Evolutionary conservation across 1,140 invertebrate genomes (phyloP).

Genomic region (Cydia strobilella): DNA sequence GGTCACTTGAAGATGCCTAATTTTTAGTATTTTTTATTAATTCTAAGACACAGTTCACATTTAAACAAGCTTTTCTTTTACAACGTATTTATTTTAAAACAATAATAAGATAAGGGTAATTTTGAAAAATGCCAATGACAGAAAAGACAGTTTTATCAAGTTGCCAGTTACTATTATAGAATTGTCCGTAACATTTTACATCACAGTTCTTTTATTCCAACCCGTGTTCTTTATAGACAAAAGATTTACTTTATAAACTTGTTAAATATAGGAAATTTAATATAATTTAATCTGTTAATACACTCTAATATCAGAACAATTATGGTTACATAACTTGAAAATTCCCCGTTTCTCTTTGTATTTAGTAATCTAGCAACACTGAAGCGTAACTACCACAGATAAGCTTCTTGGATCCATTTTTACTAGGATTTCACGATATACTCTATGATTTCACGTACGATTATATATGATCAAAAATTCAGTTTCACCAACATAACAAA

Average conservation of each 20-base stretch:
- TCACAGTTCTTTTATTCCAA: too few relatives aligned
- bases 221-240: too few relatives aligned
- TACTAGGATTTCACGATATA: not conserved
- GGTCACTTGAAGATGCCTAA: not conserved
- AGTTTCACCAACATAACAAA: conserved; percentile 2
- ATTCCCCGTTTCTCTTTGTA: not conserved
- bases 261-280: not conserved
- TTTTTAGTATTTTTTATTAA: not conserved
- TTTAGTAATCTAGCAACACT: not conserved
- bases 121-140: conserved; percentile 13
- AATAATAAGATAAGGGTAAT: not conserved
- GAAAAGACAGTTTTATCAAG: not conserved
- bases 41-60: not conserved
- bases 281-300: too few relatives aligned
- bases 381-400: not conserved
- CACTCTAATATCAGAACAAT: too few relatives aligned
- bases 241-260: too few relatives aligned
- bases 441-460: not conserved
- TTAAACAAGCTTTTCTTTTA: not conserved
- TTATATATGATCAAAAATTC: not conserved
- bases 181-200: not conserved
- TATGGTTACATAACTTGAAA: not conserved
- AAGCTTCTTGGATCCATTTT: not conserved
- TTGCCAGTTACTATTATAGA: not conserved
- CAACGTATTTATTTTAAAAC: not conserved